Base-by-base conservation (phyloP, 1,140 invertebrate genomes). In the Portunus trituberculatus region DNA sequence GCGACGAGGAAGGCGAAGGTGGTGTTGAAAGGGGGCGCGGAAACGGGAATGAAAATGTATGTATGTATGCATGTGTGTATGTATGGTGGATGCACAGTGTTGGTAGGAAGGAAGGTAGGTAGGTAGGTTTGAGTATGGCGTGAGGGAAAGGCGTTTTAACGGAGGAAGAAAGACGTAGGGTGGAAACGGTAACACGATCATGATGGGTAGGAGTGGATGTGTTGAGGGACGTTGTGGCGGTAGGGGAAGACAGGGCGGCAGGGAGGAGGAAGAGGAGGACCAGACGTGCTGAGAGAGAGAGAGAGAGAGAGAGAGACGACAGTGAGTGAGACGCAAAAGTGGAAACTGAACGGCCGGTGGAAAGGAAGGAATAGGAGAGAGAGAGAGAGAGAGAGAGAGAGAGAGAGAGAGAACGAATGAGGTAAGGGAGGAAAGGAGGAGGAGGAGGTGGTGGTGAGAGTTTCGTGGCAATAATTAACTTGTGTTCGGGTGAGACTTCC, bases 301-400 rank as follows among this genome's bases (percentile, higher is more conserved):
- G 48, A 82, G 32, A 12, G 52, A 6, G 28, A 52, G 31, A 31
- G 91, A 32, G 12, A 20, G 16, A 10, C 10, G 52, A 59, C 12
- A 59, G 52, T 14, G 52, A 59, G 12, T 20, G 52, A 20, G 52
- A 12, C 52, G 52, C 52, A 59, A 14, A 76, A 28, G 67, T 10
- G 91, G 31, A 59, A 32, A 12, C 6, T 28, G 91, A 59, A 67
- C 46, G 31, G 91, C 7, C 48, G 20, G 46, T 4, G 90, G 16
- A 14, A 91, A 14, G 32, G 8, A 28, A 46, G 39, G 29, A 32
- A 28, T 14, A 14, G 39, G 59, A 31, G 91, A 32, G 52, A 82
- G 91, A 92, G 16, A 92, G 91, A 82, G 8, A 76, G 91, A 59
- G 14, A 67, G 28, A 31, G 28, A 76, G 48, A 92, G 32, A n/a